Evolutionary conservation across 2,113 vertebrate species (phyloP).

Genomic region (Coptodon rendalli): DNA sequence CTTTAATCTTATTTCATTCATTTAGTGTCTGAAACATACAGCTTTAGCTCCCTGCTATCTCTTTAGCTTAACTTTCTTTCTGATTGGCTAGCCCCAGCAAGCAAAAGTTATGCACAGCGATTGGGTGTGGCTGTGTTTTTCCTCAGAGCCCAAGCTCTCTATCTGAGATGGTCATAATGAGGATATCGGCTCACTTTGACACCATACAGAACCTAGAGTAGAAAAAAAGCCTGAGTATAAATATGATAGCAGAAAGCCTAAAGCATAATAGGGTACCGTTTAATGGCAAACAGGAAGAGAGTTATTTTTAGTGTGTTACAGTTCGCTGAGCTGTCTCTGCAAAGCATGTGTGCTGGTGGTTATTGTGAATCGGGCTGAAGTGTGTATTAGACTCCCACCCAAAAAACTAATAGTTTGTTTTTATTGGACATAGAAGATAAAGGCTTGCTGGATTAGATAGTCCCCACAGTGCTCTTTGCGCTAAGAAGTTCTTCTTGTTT

Average conservation of each 20-base stretch:
- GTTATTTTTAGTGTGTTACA: background rate
- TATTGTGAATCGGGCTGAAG: background rate
- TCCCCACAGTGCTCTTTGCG: background rate
- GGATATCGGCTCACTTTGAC: background rate
- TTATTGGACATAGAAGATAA: background rate
- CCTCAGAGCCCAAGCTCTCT: background rate
- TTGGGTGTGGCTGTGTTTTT: background rate
- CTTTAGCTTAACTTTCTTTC: background rate
- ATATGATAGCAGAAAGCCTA: background rate
- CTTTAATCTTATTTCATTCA: background rate
- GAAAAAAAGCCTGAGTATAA: background rate
- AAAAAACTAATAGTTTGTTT: background rate
- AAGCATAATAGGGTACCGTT: background rate
- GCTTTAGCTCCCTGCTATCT: fast-evolving
- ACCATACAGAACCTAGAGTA: background rate
- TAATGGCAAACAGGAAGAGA: background rate
- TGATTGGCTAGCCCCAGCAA: background rate
- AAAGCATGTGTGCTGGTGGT: background rate
- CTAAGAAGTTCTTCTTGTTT: background rate
- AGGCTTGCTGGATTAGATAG: background rate
- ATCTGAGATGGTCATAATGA: background rate
- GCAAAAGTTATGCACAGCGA: background rate
- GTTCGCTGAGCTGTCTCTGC: background rate
- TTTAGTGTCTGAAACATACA: background rate
- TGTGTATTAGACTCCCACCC: background rate